A percentile compares a stretch with the other conserved stretches of the same genome.
Conservation (phyloP, 2,888 invertebrate species). For the Cataglyphis cursor region DNA sequence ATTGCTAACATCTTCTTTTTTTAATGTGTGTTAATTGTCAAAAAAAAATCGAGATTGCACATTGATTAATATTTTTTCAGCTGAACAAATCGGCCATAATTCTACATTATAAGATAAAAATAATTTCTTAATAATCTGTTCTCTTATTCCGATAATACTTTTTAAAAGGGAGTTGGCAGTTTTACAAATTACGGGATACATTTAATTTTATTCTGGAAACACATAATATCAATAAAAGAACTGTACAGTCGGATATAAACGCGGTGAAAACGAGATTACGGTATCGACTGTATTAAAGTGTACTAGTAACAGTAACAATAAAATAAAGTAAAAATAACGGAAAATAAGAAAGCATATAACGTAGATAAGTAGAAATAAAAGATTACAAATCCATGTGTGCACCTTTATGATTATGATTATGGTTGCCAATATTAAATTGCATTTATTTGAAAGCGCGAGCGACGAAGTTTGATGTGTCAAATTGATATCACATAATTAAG, state of each 20-base stretch:
- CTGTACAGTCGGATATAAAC: not conserved
- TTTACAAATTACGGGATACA: not conserved
- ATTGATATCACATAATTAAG: not conserved
- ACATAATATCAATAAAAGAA: not conserved
- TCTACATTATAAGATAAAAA: not conserved
- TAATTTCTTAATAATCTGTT: not conserved
- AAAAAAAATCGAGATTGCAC: not conserved
- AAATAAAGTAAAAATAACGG: slow-evolving; percentile 63
- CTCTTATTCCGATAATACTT: not conserved
- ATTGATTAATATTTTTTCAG: too few relatives aligned
- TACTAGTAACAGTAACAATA: slow-evolving; percentile 69
- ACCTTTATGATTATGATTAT: slow-evolving; percentile 14
- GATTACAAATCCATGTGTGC: slow-evolving; percentile 31
- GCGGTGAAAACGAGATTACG: not conserved
- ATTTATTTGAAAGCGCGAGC: not conserved
- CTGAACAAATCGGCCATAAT: not conserved
- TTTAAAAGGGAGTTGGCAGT: not conserved
- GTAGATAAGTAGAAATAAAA: slow-evolving; percentile 71
- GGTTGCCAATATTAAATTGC: slow-evolving; percentile 19
- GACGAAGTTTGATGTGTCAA: not conserved
- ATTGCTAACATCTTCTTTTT: not conserved
- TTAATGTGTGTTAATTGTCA: not conserved
- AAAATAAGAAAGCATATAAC: slow-evolving; percentile 68
- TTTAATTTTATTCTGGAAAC: not conserved
- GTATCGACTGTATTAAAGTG: not conserved